A percentile compares a stretch with the other conserved stretches of the same genome.
phyloP scores from a whole-genome alignment of 2,113 vertebrate species.

The Camelus dromedarius region DNA sequence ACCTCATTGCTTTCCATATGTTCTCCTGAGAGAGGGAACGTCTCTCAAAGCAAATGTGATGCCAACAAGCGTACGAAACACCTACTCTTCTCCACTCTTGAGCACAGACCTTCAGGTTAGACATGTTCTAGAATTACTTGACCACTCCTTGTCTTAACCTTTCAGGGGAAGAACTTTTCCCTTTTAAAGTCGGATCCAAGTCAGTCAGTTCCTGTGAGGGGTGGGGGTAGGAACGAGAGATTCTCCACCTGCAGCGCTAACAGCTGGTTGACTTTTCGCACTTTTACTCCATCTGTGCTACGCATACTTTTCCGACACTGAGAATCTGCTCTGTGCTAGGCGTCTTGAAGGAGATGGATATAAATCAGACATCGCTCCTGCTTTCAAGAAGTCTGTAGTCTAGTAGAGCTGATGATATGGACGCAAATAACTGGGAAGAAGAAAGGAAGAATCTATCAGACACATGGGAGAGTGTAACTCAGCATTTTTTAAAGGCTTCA shows the following conservation, averaged over 20 bases:
- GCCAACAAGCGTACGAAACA: background rate
- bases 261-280: background rate
- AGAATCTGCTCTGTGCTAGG: background rate
- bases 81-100: background rate
- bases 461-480: background rate
- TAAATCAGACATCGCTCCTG: background rate
- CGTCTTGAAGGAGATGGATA: background rate
- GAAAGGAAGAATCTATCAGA: background rate
- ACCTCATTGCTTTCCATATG: constrained; percentile 61
- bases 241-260: background rate
- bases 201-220: background rate
- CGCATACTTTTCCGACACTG: background rate
- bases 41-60: constrained; percentile 11
- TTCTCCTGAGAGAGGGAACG: constrained; percentile 24
- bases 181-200: background rate
- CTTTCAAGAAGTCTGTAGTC: background rate
- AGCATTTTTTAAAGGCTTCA: background rate
- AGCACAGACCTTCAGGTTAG: background rate
- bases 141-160: background rate
- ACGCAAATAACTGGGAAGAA: background rate
- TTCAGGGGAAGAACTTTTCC: background rate
- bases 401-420: background rate
- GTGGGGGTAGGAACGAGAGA: too few species aligned
- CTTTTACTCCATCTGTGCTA: background rate
- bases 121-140: background rate